phyloP scores from a whole-genome alignment of 2,113 vertebrate species.

The Cavia porcellus region DNA sequence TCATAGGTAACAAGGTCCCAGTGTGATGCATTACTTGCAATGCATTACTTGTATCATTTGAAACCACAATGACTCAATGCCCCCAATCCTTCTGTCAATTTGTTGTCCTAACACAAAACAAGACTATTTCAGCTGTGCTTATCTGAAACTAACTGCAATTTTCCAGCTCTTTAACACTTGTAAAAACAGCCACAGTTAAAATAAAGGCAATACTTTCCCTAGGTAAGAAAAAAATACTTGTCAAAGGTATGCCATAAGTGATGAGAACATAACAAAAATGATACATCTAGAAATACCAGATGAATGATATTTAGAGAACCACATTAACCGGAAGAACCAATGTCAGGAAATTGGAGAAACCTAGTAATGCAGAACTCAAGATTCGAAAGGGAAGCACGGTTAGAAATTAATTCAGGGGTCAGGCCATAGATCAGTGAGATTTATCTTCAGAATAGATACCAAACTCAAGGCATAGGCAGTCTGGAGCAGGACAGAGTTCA shows the following conservation, averaged over 20 bases:
- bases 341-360: neutral
- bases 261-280: conserved; percentile 56
- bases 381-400: neutral
- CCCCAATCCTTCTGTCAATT: conserved; percentile 66
- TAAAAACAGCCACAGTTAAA: conserved; percentile 39
- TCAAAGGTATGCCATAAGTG: conserved; percentile 10
- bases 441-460: neutral
- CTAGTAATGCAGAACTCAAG: neutral
- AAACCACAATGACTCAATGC: conserved; percentile 37
- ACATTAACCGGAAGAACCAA: neutral
- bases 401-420: neutral
- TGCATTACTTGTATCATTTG: neutral
- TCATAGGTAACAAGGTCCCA: neutral
- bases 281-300: neutral
- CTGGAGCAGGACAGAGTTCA: neutral
- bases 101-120: conserved; percentile 48
- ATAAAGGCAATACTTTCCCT: conserved; percentile 36
- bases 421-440: neutral
- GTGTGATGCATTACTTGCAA: neutral
- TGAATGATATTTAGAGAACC: neutral
- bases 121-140: conserved; percentile 70
- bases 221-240: conserved; percentile 55
- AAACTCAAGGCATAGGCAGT: neutral
- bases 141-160: conserved; percentile 64
- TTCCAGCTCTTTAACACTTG: conserved; percentile 23